Evolutionary conservation across 2,888 invertebrate genomes (phyloP), one percentile per base, ranked within the genome.

Genomic region (Agrenia bidenticulata): DNA sequence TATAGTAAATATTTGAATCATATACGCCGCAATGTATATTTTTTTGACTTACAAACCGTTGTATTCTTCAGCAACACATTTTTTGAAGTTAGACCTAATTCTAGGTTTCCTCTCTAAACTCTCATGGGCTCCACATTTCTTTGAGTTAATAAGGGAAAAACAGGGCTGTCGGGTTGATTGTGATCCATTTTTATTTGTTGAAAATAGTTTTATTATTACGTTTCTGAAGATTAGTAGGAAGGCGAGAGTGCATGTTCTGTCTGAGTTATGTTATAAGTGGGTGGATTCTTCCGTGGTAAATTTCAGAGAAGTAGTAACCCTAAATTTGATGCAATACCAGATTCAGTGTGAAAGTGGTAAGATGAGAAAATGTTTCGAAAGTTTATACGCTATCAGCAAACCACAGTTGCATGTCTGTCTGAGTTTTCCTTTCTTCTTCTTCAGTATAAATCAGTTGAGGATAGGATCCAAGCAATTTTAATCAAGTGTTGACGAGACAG

Each of bases 391-490:
- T 4, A 32, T 4, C 5, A 32, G 32, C 11, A 32, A 11, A 11
- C 5, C 32, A 32, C 32, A 32, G 5, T 7, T 32, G 32, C 32
- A 32, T 32, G 32, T 7, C 32, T 32, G 32, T 11, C 32, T n/a
- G n/a, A n/a, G n/a, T 57, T 45, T 37, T 58, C 45, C 45, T 49
- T n/a, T 19, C 45, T 58, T 45, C 32, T 49, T 49, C 21, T n/a
- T n/a, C n/a, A n/a, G n/a, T n/a, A n/a, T n/a, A n/a, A n/a, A n/a
- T n/a, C n/a, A n/a, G n/a, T n/a, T n/a, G n/a, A n/a, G n/a, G n/a
- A n/a, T n/a, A n/a, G n/a, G n/a, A n/a, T n/a, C n/a, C n/a, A n/a
- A n/a, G n/a, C n/a, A n/a, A n/a, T n/a, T n/a, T n/a, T n/a, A n/a
- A n/a, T n/a, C n/a, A n/a, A n/a, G n/a, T n/a, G n/a, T n/a, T n/a